A percentile compares a stretch with the other conserved stretches of the same genome.
phyloP scores from a whole-genome alignment of 1,140 invertebrate species.

The Delia radicum region DNA sequence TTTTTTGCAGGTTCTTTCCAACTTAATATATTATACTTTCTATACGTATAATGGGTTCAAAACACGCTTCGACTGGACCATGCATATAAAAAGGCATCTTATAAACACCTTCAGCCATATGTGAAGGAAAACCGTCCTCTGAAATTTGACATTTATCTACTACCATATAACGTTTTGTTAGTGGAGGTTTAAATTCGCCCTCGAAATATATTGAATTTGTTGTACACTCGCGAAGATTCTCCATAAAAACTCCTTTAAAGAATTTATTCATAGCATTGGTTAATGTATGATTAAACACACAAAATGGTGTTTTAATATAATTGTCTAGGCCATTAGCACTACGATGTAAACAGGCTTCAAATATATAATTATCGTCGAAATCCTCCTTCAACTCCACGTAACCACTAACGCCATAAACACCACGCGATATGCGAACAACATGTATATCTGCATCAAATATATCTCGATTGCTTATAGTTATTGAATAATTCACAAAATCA shows the following conservation, averaged over 20 bases:
- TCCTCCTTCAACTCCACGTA: background rate
- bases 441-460: no score
- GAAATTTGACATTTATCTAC: background rate
- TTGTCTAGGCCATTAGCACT: background rate
- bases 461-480: no score
- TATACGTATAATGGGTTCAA: no score
- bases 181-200: background rate
- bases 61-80: background rate
- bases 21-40: no score
- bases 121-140: background rate
- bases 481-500: no score
- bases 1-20: no score
- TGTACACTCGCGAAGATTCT: background rate
- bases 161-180: background rate
- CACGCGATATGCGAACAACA: no score
- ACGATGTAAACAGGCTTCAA: background rate
- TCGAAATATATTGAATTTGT: background rate
- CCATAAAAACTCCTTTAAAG: background rate
- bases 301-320: background rate
- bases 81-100: background rate
- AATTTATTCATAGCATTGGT: background rate
- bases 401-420: background rate
- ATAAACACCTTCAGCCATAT: background rate
- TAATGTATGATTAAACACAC: background rate
- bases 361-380: background rate